Percentiles rank a stretch among this genome's conserved stretches.
These are phyloP conservation scores for Pangasius mekongensis DNA, from an alignment of 2,797 vertebrate genomes.

Conservation along the genomic window DNA sequence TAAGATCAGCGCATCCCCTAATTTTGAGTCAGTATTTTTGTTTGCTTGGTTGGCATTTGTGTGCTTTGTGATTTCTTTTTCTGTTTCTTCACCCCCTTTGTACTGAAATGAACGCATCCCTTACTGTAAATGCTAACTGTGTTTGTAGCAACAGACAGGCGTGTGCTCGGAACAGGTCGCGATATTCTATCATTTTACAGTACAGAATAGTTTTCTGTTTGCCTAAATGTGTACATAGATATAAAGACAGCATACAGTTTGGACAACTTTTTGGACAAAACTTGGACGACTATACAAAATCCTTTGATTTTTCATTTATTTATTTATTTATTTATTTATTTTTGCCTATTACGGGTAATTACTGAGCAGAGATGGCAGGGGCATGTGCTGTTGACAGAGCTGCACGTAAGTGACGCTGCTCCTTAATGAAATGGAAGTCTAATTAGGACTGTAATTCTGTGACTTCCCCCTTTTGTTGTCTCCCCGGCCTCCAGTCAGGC, in stretches of 20 bases:
- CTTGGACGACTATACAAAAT: slow-evolving; percentile 31
- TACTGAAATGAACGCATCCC: slow-evolving; percentile 31
- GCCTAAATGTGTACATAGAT: slow-evolving; percentile 4
- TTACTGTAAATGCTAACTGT: slow-evolving; percentile 21
- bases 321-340: neutral
- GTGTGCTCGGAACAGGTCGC: slow-evolving; percentile 15
- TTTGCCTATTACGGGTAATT: slow-evolving; percentile 46
- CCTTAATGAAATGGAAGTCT: slow-evolving; percentile 37
- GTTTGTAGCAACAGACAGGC: slow-evolving; percentile 13
- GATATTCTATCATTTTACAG: slow-evolving; percentile 2
- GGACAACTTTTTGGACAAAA: slow-evolving; percentile 30
- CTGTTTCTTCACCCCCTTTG: slow-evolving; percentile 18
- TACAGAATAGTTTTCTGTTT: slow-evolving; percentile 20
- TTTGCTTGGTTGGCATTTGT: neutral
- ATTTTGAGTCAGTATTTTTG: neutral
- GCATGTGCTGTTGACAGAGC: slow-evolving; percentile 45
- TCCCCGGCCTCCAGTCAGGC: slow-evolving; percentile 35
- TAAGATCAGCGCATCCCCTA: neutral
- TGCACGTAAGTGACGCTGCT: slow-evolving; percentile 23
- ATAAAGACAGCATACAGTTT: slow-evolving; percentile 35
- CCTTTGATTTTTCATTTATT: slow-evolving; percentile 2
- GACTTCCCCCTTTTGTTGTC: neutral
- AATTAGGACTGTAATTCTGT: slow-evolving; percentile 38
- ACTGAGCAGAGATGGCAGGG: slow-evolving; percentile 15
- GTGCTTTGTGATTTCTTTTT: slow-evolving; percentile 17